Evolutionary conservation across 2,888 invertebrate species (phyloP).

Genomic region (Drosophila sordidula): DNA sequence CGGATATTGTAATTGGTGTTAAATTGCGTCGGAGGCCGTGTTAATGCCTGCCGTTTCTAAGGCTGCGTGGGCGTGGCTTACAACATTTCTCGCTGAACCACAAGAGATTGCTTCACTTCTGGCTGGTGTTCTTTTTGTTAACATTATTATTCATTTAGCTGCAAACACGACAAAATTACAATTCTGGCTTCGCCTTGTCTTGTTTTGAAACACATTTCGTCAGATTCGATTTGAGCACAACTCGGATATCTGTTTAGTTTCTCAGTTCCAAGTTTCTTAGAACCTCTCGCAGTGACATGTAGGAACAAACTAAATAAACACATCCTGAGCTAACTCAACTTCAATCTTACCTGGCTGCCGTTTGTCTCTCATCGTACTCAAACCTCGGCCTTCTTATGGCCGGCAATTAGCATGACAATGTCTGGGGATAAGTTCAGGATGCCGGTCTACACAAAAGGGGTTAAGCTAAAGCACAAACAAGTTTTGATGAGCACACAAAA

Average conservation of each 20-base stretch:
- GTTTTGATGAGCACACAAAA: conserved; percentile 49
- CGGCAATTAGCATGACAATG: conserved; percentile 75
- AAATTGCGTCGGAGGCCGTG: conserved; percentile 83
- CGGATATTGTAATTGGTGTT: conserved; percentile 85
- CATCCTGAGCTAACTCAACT: conserved; percentile 14
- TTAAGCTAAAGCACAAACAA: conserved; percentile 49
- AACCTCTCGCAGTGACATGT: conserved; percentile 45
- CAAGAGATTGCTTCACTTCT: not conserved
- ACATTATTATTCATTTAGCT: not conserved
- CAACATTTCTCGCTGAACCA: conserved; percentile 6
- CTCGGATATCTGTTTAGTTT: not conserved
- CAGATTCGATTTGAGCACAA: not conserved
- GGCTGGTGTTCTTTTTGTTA: not conserved
- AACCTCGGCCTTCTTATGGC: conserved; percentile 27
- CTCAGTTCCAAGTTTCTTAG: not conserved
- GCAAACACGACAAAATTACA: not conserved
- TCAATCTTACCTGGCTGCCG: conserved; percentile 52
- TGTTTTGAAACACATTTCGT: not conserved
- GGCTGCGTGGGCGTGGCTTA: conserved; percentile 17
- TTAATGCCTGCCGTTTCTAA: conserved; percentile 74
- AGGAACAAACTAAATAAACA: conserved; percentile 45
- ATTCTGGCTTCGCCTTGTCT: not conserved
- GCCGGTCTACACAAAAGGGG: conserved; percentile 45
- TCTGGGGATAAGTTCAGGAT: conserved; percentile 46
- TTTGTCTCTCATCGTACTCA: conserved; percentile 26